These are phyloP conservation scores for Pocillopora damicornis DNA, from an alignment of 64 coral and sea anemone genomes.

Conservation along the genomic window DNA sequence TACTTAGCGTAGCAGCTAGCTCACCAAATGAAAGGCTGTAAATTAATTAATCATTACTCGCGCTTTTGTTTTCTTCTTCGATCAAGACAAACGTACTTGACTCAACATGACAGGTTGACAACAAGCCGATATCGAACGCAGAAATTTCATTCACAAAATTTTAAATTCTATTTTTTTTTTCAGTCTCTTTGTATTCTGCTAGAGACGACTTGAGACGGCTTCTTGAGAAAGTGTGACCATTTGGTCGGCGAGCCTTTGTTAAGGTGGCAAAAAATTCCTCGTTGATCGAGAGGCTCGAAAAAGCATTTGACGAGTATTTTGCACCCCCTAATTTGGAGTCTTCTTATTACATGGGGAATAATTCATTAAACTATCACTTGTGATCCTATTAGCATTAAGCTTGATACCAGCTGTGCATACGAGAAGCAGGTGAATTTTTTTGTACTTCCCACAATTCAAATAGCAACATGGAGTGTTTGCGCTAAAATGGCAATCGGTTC, in stretches of 20 bases:
- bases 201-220: neutral
- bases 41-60: slow-evolving; percentile 50
- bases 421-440: slow-evolving; percentile 48
- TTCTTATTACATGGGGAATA: slow-evolving; percentile 51
- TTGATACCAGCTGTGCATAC: slow-evolving; percentile 49
- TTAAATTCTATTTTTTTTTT: slow-evolving; percentile 4
- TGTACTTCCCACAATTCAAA: slow-evolving; percentile 53
- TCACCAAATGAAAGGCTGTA: slow-evolving; percentile 23
- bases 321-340: slow-evolving; percentile 36
- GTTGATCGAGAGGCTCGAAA: slow-evolving; percentile 1
- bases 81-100: slow-evolving; percentile 45
- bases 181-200: neutral
- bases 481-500: slow-evolving; percentile 57
- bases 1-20: slow-evolving; percentile 8
- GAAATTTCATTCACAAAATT: neutral
- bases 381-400: slow-evolving; percentile 53
- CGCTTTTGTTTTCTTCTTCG: slow-evolving; percentile 25
- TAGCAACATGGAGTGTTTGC: slow-evolving; percentile 83
- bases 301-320: neutral
- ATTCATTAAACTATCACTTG: slow-evolving; percentile 52
- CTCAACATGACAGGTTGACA: slow-evolving; percentile 38
- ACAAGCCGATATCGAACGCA: slow-evolving; percentile 23
- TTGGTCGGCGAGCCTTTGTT: neutral
- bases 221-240: neutral
- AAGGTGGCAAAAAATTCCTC: slow-evolving; percentile 17